Evolutionary conservation across 2,113 vertebrate species (phyloP).

Genomic region (Prunella himalayana): DNA sequence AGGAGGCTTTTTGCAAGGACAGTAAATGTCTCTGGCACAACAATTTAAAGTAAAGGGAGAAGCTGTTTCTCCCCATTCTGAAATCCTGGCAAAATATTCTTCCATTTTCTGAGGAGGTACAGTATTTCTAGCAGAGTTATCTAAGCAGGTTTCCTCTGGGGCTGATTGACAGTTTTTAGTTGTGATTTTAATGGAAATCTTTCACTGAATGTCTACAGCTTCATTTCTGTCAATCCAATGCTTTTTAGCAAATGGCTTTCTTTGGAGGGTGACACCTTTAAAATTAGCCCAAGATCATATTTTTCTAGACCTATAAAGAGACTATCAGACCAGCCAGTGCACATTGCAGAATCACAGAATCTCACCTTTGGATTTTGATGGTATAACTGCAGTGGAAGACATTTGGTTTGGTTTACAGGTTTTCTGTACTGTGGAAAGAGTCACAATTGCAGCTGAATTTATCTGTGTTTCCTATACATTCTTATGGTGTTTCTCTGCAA

Average conservation of each 20-base stretch:
- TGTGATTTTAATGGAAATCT: background rate
- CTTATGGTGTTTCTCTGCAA: background rate
- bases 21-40: background rate
- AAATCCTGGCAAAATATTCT: background rate
- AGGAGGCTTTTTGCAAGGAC: background rate
- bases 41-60: background rate
- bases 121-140: background rate
- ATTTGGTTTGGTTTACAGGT: background rate
- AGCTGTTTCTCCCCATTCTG: background rate
- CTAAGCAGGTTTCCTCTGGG: slow-evolving; percentile 1
- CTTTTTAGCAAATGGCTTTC: background rate
- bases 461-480: background rate
- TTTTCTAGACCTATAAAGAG: background rate
- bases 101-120: background rate
- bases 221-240: background rate
- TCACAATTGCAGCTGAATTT: background rate
- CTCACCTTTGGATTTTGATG: background rate
- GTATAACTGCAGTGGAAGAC: background rate
- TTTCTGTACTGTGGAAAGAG: background rate
- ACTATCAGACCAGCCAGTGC: background rate
- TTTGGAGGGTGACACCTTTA: background rate
- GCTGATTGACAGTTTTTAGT: background rate
- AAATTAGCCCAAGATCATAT: background rate
- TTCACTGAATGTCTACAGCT: background rate
- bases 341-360: background rate